Conservation (phyloP, 2,797 vertebrate genomes). For the Aphelocoma californica region DNA sequence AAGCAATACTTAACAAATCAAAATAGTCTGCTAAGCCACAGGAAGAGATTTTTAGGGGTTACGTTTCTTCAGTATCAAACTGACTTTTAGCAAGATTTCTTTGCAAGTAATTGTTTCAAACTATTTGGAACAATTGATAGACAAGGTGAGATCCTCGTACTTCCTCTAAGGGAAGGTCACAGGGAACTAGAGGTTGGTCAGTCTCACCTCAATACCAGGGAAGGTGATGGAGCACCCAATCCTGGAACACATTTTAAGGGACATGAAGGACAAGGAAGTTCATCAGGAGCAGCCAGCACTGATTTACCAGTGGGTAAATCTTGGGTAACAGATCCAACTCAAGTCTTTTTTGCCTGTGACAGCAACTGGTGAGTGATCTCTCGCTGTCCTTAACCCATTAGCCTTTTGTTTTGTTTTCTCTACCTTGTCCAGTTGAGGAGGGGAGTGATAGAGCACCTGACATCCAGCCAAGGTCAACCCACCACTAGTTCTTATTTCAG, state of each 20-base stretch:
- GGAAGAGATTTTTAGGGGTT: not conserved
- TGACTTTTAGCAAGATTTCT: not conserved
- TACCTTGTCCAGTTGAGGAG: not conserved
- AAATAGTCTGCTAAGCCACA: not conserved
- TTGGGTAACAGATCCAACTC: not conserved
- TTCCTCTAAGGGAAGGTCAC: not conserved
- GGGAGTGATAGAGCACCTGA: not conserved
- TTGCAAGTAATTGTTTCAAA: not conserved
- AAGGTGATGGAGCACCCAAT: not conserved
- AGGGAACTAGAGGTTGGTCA: not conserved
- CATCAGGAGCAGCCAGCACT: not conserved
- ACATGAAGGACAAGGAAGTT: not conserved
- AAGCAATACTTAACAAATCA: not conserved
- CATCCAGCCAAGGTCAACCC: not conserved
- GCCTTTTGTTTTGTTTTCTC: not conserved
- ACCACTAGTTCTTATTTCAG: not conserved
- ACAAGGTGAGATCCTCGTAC: not conserved
- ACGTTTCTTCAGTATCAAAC: not conserved
- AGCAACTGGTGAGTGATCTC: not conserved
- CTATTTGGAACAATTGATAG: not conserved
- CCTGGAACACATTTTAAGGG: not conserved
- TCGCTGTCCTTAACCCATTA: not conserved
- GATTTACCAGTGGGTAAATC: not conserved
- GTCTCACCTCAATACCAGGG: not conserved
- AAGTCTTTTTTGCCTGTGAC: not conserved